Evolutionary conservation across 2,888 invertebrate genomes (phyloP).

Genomic region (Lithodes maja): DNA sequence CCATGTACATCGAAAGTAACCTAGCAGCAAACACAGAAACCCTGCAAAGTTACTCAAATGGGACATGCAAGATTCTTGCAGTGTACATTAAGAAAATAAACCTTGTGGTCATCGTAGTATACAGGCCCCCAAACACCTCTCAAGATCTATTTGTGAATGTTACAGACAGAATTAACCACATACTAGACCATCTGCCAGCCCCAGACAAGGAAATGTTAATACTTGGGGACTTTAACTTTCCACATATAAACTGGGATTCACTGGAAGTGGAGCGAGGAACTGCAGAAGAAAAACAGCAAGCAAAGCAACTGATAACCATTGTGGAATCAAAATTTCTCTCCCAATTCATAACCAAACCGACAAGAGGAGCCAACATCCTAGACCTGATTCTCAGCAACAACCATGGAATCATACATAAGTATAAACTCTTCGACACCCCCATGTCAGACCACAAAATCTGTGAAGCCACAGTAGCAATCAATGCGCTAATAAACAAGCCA

Average conservation of each 20-base stretch:
- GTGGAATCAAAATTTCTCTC: too few relatives aligned
- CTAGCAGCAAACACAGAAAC: constrained; percentile 20
- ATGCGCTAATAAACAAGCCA: too few relatives aligned
- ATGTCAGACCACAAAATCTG: too few relatives aligned
- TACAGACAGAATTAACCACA: neutral
- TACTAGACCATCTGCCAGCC: neutral
- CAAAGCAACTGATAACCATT: too few relatives aligned
- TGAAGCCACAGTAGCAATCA: too few relatives aligned
- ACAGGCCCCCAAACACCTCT: constrained; percentile 6
- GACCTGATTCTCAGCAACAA: too few relatives aligned
- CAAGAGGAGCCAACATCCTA: too few relatives aligned
- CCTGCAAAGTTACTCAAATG: constrained; percentile 1
- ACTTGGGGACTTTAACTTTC: constrained; percentile 16
- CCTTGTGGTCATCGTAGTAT: neutral
- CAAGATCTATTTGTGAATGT: neutral
- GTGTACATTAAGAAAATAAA: neutral
- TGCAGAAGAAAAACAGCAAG: too few relatives aligned
- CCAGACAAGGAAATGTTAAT: neutral
- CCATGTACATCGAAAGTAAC: neutral
- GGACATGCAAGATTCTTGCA: constrained; percentile 7
- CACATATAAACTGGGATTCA: neutral
- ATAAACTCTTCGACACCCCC: too few relatives aligned
- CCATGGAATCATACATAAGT: too few relatives aligned
- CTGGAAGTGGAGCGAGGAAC: too few relatives aligned
- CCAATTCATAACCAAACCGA: too few relatives aligned